Base-by-base conservation (phyloP, 2,113 vertebrate species). In the Cyanoderma ruficeps region DNA sequence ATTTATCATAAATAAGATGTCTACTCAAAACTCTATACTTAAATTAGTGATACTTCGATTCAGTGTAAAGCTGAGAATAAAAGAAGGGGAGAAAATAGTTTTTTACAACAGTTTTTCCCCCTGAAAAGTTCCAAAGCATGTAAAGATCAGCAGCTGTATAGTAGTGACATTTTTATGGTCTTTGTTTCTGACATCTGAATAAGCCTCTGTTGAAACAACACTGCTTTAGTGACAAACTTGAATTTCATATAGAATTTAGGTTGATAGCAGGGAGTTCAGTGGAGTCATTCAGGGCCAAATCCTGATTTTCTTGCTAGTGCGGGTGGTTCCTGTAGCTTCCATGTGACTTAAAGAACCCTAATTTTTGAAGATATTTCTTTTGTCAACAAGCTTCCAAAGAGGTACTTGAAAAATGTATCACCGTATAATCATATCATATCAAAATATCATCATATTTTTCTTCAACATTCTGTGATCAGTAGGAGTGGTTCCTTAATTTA, bases 71-170 rank as follows among this genome's bases (percentile, higher is more conserved):
- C 4, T 83, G 72, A 24, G 24, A 68, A 37, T 19, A 61, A 53
- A 79, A 67, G 14, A n/a, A 35, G 2, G 13, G 7, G 13, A 6
- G 2, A 0, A 28, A 27, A 9, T 3, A 3, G 1, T 8, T 59
- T 77, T 80, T 75, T 49, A 37, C 4, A 53, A 37, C 20, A 27
- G 11, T 55, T 92, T 67, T 18, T 16, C 7, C 20, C 21, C 12
- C 4, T 13, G 12, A 52, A 72, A 90, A 31, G 7, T 92, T 94
- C 23, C 63, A 57, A 77, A 81, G 47, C 20, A 39, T 67, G 47
- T 70, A 42, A 80, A 92, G 74, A 76, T 39, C 39, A 67, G 22
- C n/a, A 83, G 12, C 28, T 89, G 33, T 41, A 23, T 60, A 74
- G 17, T 20, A 67, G 27, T 74, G 55, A 81, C 60, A 55, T 74